phyloP scores from a whole-genome alignment of 2,797 vertebrate species.

The Oreochromis grahami region DNA sequence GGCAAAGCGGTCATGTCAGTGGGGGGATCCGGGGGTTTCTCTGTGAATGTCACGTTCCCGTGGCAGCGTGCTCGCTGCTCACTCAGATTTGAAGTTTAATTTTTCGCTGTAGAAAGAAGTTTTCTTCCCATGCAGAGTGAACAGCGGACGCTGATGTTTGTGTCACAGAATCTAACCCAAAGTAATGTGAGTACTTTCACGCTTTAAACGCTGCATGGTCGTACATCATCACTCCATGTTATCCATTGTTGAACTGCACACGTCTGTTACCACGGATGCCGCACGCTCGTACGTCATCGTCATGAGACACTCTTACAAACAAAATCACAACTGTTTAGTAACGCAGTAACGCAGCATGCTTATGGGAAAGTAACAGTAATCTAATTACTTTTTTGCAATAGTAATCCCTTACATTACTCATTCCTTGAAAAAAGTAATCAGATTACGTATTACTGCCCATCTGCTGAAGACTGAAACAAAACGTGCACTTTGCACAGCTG shows the following conservation, averaged over 20 bases:
- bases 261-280: neutral
- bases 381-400: neutral
- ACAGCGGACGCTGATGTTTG: neutral
- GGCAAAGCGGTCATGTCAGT: neutral
- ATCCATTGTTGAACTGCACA: neutral
- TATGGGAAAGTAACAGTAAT: neutral
- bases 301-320: neutral
- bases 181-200: neutral
- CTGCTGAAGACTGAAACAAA: neutral
- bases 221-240: accelerated
- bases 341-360: neutral
- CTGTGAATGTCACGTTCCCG: accelerated
- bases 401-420: accelerated
- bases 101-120: neutral
- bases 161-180: neutral
- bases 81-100: neutral
- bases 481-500: neutral
- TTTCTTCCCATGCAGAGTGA: neutral
- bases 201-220: neutral
- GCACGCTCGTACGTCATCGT: neutral
- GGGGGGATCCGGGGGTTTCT: neutral
- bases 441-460: neutral
- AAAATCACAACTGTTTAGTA: neutral
- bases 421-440: neutral
- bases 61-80: accelerated